Conservation (phyloP, 1,140 invertebrate species). For the Frieseomelitta varia region DNA sequence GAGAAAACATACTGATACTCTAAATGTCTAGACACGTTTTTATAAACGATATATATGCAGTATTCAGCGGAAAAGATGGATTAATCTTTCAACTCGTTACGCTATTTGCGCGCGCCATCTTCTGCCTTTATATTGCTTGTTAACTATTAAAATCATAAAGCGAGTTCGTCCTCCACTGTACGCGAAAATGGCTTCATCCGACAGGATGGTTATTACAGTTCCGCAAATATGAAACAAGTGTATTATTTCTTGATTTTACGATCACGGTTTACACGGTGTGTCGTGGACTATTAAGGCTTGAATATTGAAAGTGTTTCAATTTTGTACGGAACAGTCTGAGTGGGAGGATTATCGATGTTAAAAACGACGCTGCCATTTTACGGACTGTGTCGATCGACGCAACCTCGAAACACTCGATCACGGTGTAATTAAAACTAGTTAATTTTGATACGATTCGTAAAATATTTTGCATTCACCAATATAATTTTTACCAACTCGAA, state of each 20-base stretch:
- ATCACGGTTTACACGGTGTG: not conserved
- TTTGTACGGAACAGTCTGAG: not conserved
- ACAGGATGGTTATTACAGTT: not conserved
- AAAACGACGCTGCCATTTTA: not conserved
- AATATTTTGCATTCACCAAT: too few species aligned
- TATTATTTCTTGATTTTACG: not conserved
- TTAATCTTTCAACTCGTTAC: slow-evolving; percentile 20
- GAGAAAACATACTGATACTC: too few species aligned
- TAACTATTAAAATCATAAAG: not conserved
- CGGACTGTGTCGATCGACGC: not conserved
- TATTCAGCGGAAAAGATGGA: slow-evolving; percentile 16
- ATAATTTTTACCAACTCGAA: too few species aligned
- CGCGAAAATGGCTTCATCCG: not conserved
- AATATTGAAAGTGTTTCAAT: not conserved
- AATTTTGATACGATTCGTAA: not conserved
- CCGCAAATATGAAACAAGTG: not conserved
- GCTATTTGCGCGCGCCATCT: not conserved
- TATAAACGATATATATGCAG: too few species aligned
- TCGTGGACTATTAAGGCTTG: not conserved
- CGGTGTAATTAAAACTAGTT: not conserved
- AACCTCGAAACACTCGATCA: not conserved
- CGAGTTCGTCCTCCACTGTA: not conserved
- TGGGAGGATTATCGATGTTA: not conserved
- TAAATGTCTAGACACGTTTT: too few species aligned
- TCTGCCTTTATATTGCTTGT: not conserved